A percentile compares a stretch with the other conserved stretches of the same genome.
phyloP scores from a whole-genome alignment of 1,140 invertebrate species.

The Pentalonia nigronervosa region DNA sequence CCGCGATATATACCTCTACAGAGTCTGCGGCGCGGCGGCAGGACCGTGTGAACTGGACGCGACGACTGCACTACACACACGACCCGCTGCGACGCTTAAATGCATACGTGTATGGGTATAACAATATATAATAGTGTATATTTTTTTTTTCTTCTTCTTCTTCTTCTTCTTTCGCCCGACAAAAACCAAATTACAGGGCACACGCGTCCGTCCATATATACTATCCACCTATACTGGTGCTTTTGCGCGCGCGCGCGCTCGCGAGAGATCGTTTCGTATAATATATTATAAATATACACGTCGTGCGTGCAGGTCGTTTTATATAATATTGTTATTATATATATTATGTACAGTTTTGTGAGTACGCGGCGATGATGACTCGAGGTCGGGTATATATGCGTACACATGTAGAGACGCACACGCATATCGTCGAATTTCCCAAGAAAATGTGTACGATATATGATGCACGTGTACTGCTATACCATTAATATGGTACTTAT shows the following conservation, averaged over 20 bases:
- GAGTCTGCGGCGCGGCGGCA: not conserved
- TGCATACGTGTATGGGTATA: no score
- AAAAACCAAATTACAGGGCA: not conserved
- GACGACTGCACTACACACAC: not conserved
- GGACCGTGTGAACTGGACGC: conserved; percentile 29
- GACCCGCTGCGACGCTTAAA: not conserved
- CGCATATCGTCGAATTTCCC: not conserved
- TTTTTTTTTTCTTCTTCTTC: not conserved
- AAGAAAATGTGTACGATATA: not conserved
- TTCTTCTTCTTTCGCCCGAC: not conserved
- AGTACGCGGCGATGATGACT: not conserved
- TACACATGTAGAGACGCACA: no score
- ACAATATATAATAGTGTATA: not conserved
- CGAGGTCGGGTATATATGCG: not conserved
- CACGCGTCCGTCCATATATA: not conserved
- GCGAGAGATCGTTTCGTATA: not conserved
- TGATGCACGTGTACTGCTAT: no score
- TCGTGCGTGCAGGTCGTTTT: not conserved
- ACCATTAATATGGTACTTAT: not conserved
- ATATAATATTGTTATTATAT: not conserved
- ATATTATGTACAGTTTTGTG: no score
- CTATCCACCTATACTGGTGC: not conserved
- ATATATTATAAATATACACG: not conserved
- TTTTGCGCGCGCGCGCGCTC: not conserved
- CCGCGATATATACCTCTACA: not conserved